Percentiles rank a stretch among this genome's conserved stretches.
These are phyloP conservation scores for Samia ricini DNA, from an alignment of 1,140 invertebrate genomes.

Conservation along the genomic window DNA sequence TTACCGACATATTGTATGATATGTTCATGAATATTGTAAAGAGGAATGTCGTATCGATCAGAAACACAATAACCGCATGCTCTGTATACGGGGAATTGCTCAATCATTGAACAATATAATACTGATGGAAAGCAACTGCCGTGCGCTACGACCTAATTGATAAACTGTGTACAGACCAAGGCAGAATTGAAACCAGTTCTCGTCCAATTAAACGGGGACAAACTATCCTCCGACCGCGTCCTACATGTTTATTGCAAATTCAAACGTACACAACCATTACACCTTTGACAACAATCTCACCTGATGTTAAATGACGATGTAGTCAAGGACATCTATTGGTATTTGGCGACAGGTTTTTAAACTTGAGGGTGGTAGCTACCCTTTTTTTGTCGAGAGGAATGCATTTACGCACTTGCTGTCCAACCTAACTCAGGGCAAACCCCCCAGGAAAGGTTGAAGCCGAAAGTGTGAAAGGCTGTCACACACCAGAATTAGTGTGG, in stretches of 20 bases:
- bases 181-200: slow-evolving; percentile 37
- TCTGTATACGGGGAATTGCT: slow-evolving; percentile 36
- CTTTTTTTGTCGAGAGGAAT: no score
- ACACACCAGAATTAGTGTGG: no score
- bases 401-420: no score
- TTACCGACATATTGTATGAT: neutral
- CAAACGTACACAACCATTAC: slow-evolving; percentile 21
- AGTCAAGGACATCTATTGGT: no score
- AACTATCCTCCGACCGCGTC: slow-evolving; percentile 29
- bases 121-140: slow-evolving; percentile 38
- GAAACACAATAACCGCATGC: slow-evolving; percentile 29
- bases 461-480: no score
- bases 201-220: slow-evolving; percentile 49
- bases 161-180: slow-evolving; percentile 40
- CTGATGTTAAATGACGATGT: no score
- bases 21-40: slow-evolving; percentile 4
- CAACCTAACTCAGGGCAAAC: no score
- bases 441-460: no score
- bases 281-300: no score
- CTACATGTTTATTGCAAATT: slow-evolving; percentile 30
- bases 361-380: no score
- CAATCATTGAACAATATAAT: slow-evolving; percentile 44
- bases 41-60: slow-evolving; percentile 13
- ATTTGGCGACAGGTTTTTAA: no score
- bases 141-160: slow-evolving; percentile 51